Base-by-base conservation (phyloP, 1,140 invertebrate species). In the Formica selysi region DNA sequence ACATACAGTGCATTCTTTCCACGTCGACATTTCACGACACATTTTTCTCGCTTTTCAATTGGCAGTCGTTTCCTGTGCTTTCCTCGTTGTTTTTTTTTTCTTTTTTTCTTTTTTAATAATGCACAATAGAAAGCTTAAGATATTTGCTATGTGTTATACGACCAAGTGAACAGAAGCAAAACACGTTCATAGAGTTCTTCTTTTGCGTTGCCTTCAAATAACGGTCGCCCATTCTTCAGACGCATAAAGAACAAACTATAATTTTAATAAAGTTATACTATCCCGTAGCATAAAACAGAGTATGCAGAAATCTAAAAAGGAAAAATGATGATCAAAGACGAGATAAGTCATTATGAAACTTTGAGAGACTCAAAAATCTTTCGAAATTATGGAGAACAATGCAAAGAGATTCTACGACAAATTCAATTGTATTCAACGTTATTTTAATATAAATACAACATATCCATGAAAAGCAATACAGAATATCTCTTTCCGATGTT, bases 41-140 rank as follows among this genome's bases (percentile, higher is more conserved):
- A 57, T 68, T 54, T 29, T 48, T 62, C 26, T 74, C 29, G 36
- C 38, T 59, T 54, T 44, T 44, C 44, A 65, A 73, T 64, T 70
- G 48, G 16, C 54, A 67, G 26, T 74, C 6, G 26, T 79, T 36
- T 22, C 32, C 26, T 8, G 26, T 26, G 32, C 44, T 54, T 54
- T 67, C 41, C n/a, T n/a, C 26, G 22, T 22, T 22, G 22, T 22
- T 22, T 22, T 22, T 2, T 2, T 51, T 41, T 44, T 29, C 26
- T 29, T 1, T 36, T 64, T 73, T 41, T 10, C 36, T 29, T 83
- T 61, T 76, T 76, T 54, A 78, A 87, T 80, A 81, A 73, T 48
- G 36, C 64, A 38, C 19, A 44, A 44, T n/a, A 38, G 61, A 57
- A 62, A 87, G 48, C 62, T 86, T 64, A 68, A 74, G 44, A 48